Base-by-base conservation (phyloP, 2,113 vertebrate genomes). In the Puffinus mauretanicus region DNA sequence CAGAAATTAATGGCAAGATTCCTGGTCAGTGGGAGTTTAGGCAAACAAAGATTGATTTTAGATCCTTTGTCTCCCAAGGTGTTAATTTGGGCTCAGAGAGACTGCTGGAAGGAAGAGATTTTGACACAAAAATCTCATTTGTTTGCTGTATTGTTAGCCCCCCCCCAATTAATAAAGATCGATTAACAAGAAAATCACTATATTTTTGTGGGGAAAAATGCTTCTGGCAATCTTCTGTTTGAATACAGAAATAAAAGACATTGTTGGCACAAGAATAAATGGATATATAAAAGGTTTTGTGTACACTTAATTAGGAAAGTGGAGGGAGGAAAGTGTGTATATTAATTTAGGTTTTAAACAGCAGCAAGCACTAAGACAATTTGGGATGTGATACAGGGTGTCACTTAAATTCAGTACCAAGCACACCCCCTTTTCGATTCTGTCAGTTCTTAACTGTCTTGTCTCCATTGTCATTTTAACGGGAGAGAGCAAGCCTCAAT, bases 401-500 rank as follows among this genome's bases (percentile, higher is more conserved):
- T 60, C 75, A 90, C 87, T 94, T 60, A 57, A 91, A 89, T 96
- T 90, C 82, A 66, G 90, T 46, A 73, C 88, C 66, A 38, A 38
- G 92, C 90, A 88, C 82, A n/a, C 57, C 95, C 70, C 78, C 73
- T 94, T 91, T 85, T 96, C 0, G 1, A 32, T 93, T 90, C 87
- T 96, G 91, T 91, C 92, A 93, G 5, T 93, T 94, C 92, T 69
- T 76, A 84, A 93, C 95, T 94, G 95, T 90, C 91, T 95, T 93
- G 57, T 81, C 96, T 95, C 94, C 93, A 96, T 96, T 97, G 96
- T 97, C 93, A 93, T 93, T 95, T 93, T 46, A 96, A 52, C 36
- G 3, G 52, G 93, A 93, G 55, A 83, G 80, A 83, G 67, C 83
- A 93, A 96, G 67, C 85, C 51, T 90, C 96, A 85, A 51, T 96